Conservation (phyloP, 2,888 invertebrate species). For the Nymphalis polychloros region DNA sequence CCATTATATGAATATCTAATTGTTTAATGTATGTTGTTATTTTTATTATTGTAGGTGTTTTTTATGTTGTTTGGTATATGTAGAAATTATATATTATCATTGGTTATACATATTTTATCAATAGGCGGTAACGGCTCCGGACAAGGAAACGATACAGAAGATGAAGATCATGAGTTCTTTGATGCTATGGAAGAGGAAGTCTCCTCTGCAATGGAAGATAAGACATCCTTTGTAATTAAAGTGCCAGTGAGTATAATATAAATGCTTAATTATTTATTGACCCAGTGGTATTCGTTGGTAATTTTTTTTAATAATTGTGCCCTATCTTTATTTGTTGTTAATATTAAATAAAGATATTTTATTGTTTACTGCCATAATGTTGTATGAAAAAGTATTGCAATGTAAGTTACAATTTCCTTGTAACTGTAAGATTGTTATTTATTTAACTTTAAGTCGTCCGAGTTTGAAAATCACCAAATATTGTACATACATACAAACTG, state of each 20-base stretch:
- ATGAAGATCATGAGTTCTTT: conserved; percentile 89
- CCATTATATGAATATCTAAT: not conserved
- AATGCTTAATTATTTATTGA: conserved; percentile 3
- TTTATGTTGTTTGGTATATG: no score
- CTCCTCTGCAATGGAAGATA: conserved; percentile 69
- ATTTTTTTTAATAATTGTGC: no score
- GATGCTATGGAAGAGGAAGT: conserved; percentile 83
- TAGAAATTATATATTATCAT: no score
- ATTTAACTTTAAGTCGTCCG: no score
- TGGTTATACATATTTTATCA: not conserved
- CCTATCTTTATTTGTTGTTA: no score
- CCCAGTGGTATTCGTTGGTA: not conserved
- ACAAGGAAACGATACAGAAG: conserved; percentile 81
- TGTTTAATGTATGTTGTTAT: not conserved
- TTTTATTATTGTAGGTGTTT: not conserved
- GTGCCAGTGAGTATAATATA: conserved; percentile 75
- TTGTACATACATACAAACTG: no score
- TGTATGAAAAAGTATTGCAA: no score
- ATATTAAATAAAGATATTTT: no score
- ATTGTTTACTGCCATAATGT: no score
- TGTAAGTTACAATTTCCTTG: no score
- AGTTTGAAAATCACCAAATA: no score
- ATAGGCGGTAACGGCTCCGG: conserved; percentile 78
- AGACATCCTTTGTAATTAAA: conserved; percentile 85
- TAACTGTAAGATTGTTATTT: no score